Percentiles rank a stretch among this genome's conserved stretches.
phyloP scores from a whole-genome alignment of 2,888 invertebrate genomes.

The Sphinx pinastri region DNA sequence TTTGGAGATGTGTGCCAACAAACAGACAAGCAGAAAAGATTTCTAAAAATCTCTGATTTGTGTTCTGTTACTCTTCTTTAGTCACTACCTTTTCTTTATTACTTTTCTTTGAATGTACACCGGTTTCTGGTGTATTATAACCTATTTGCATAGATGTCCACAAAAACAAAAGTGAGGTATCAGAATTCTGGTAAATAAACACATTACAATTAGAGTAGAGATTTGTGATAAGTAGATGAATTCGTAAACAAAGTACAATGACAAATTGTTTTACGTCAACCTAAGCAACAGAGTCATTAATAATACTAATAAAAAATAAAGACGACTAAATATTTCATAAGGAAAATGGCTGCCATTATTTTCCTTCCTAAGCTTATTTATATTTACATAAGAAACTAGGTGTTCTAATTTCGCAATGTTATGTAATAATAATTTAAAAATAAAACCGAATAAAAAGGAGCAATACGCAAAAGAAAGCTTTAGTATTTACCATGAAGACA shows the following conservation, averaged over 20 bases:
- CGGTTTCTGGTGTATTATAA: no score
- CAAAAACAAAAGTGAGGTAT: not conserved
- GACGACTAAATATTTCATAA: conserved; percentile 4
- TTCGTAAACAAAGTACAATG: conserved; percentile 12
- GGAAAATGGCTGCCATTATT: conserved; percentile 1
- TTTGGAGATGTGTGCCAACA: no score
- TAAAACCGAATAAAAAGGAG: not conserved
- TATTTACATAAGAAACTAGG: not conserved
- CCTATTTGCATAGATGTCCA: not conserved
- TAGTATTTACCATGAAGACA: not conserved
- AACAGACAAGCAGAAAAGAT: no score
- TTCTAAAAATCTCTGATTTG: no score
- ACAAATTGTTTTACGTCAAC: conserved; percentile 13
- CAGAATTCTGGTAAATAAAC: not conserved
- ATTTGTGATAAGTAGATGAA: conserved; percentile 12
- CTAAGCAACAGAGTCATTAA: conserved; percentile 13
- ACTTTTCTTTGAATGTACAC: no score
- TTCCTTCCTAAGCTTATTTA: not conserved
- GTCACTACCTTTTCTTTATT: no score
- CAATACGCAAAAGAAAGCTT: not conserved
- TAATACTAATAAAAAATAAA: conserved; percentile 21
- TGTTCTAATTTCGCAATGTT: not conserved
- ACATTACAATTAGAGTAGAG: not conserved
- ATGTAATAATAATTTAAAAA: not conserved
- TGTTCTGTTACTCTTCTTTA: no score